Evolutionary conservation across 2,797 vertebrate genomes (phyloP).

Genomic region (Peromyscus eremicus): DNA sequence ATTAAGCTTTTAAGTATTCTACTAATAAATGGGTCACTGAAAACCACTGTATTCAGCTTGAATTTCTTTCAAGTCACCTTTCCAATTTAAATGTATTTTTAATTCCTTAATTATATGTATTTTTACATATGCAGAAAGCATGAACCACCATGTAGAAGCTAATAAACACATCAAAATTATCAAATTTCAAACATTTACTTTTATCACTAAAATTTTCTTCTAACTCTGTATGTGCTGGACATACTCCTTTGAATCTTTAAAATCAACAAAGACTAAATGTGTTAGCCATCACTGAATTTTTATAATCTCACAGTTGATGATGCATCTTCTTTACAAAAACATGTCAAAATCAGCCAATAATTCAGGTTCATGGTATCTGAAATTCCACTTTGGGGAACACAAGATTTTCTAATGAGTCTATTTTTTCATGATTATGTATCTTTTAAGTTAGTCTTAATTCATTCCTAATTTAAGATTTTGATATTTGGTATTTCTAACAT

Average conservation of each 20-base stretch:
- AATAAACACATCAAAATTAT: neutral
- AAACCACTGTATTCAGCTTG: neutral
- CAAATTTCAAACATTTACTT: conserved; percentile 20
- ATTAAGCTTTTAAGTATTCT: neutral
- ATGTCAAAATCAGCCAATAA: neutral
- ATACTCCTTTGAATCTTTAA: conserved; percentile 20
- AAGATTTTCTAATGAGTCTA: neutral
- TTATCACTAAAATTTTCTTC: neutral
- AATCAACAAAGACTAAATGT: neutral
- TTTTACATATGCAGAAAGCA: neutral
- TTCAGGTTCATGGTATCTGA: neutral
- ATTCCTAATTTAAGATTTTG: neutral
- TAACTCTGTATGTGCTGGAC: neutral
- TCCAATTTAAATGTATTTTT: neutral
- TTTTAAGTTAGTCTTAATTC: neutral
- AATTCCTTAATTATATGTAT: neutral
- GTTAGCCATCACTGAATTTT: neutral
- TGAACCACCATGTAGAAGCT: neutral
- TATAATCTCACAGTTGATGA: neutral
- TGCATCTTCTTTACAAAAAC: neutral
- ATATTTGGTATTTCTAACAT: neutral
- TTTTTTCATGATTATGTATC: neutral
- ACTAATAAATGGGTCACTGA: neutral
- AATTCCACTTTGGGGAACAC: neutral
- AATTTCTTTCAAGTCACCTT: neutral